Conservation (phyloP, 2,113 vertebrate genomes). For the Malaclemys terrapin region DNA sequence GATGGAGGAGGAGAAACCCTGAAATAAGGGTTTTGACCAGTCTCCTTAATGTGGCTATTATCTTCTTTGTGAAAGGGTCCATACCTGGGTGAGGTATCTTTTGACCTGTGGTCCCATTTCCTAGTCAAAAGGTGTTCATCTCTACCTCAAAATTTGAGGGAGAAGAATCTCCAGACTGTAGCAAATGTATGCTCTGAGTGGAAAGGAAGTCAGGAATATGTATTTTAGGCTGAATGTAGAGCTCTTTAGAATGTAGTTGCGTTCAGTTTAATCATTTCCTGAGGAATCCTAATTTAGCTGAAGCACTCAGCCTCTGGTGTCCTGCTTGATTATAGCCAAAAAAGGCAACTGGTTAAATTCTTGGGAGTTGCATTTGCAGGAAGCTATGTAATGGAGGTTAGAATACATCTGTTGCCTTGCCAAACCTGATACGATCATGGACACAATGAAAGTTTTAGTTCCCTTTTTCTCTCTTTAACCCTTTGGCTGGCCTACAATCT, state of each 20-base stretch:
- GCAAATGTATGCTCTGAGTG: not conserved
- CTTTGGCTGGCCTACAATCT: slow-evolving; percentile 10
- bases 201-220: slow-evolving; percentile 14
- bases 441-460: slow-evolving; percentile 31
- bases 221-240: slow-evolving; percentile 60
- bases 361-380: slow-evolving; percentile 76
- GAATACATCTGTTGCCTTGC: slow-evolving; percentile 58
- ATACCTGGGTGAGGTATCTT: not conserved
- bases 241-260: slow-evolving; percentile 74
- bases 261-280: slow-evolving; percentile 83
- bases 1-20: not conserved
- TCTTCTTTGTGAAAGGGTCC: not conserved
- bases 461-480: not conserved
- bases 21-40: not conserved
- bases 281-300: slow-evolving; percentile 79
- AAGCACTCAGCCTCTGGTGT: slow-evolving; percentile 64
- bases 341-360: slow-evolving; percentile 83
- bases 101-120: not conserved
- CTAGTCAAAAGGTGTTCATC: not conserved
- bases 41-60: not conserved
- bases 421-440: slow-evolving; percentile 61
- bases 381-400: slow-evolving; percentile 70
- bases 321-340: slow-evolving; percentile 83
- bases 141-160: not conserved
- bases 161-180: not conserved